These are phyloP conservation scores for Dromococcyx pavoninus DNA, from an alignment of 2,797 vertebrate species.

Conservation along the genomic window DNA sequence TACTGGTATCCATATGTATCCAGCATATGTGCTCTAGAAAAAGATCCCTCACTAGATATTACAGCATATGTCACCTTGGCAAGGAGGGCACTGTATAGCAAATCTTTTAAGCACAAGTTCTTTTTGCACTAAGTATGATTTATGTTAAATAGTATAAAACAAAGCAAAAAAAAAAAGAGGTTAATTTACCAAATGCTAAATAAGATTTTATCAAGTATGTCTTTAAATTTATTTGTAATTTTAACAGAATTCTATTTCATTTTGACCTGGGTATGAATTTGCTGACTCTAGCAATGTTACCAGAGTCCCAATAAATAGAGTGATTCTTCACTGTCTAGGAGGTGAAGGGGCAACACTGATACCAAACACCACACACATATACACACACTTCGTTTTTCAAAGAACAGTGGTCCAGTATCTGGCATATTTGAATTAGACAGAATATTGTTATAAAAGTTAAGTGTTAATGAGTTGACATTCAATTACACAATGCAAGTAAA, in stretches of 20 bases:
- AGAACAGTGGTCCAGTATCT: neutral
- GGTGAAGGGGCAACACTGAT: neutral
- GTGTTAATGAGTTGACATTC: neutral
- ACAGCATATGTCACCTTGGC: slow-evolving; percentile 45
- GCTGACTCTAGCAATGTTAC: neutral
- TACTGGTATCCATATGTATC: slow-evolving; percentile 47
- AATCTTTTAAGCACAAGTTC: neutral
- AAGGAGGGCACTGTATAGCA: neutral
- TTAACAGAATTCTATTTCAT: neutral
- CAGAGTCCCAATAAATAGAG: neutral
- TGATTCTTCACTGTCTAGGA: neutral
- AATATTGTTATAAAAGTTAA: neutral
- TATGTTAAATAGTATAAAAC: neutral
- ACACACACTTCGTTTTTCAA: neutral
- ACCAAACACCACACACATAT: neutral
- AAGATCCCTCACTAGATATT: slow-evolving; percentile 9
- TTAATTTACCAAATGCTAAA: neutral
- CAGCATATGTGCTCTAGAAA: slow-evolving; percentile 52
- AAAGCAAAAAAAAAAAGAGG: neutral
- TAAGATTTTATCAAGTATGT: neutral
- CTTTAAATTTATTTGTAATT: neutral
- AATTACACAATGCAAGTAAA: neutral
- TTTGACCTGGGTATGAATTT: neutral
- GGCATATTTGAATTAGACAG: neutral
- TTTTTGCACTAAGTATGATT: neutral